Conservation (phyloP, 2,888 invertebrate species). For the Ecliptopera silaceata region DNA sequence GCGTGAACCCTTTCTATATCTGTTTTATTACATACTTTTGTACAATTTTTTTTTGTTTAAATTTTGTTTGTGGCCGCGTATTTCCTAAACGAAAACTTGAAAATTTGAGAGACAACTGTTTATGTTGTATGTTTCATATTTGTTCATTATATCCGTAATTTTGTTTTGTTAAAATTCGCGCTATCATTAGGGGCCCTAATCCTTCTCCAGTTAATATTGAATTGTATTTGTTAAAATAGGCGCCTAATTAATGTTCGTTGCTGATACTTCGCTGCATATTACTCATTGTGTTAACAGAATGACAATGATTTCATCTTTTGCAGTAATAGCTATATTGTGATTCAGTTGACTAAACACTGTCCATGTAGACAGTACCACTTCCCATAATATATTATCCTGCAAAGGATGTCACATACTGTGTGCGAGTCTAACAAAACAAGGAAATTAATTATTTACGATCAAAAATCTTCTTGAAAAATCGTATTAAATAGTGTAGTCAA, state of each 20-base stretch:
- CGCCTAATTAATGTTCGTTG: neutral
- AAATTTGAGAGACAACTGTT: too few relatives aligned
- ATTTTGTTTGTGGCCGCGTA: too few relatives aligned
- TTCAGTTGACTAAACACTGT: slow-evolving; percentile 54
- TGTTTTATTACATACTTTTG: neutral
- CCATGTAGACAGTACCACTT: slow-evolving; percentile 45
- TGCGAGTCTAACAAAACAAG: neutral
- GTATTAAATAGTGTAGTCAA: slow-evolving; percentile 1
- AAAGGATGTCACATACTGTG: slow-evolving; percentile 2
- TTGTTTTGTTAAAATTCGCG: too few relatives aligned
- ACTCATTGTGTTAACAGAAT: slow-evolving; percentile 26
- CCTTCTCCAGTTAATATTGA: too few relatives aligned
- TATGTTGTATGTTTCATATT: too few relatives aligned
- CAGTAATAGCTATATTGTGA: slow-evolving; percentile 17
- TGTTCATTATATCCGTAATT: too few relatives aligned
- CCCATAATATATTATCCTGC: slow-evolving; percentile 27
- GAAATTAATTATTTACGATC: slow-evolving; percentile 3
- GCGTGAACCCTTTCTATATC: neutral
- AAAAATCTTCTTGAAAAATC: neutral
- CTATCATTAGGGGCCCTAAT: too few relatives aligned
- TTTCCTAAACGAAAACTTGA: too few relatives aligned
- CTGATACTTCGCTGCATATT: slow-evolving; percentile 8
- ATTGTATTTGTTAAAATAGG: too few relatives aligned
- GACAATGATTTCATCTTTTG: slow-evolving; percentile 33
- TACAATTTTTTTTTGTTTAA: too few relatives aligned